Percentiles rank a stretch among this genome's conserved stretches.
Evolutionary conservation across 2,113 vertebrate species (phyloP).

Genomic region (Oreochromis aureus): DNA sequence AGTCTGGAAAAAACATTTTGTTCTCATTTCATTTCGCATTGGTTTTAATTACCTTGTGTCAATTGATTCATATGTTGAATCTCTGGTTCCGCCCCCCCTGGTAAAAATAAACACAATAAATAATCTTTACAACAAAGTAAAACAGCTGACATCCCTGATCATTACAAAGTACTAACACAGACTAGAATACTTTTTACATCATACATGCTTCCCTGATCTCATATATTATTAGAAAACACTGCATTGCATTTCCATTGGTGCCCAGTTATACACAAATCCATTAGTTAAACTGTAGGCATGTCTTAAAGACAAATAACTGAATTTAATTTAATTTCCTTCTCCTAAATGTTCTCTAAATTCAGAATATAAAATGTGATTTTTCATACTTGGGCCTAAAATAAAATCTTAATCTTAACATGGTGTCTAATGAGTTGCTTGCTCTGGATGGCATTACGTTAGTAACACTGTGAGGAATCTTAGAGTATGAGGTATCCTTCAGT

Average conservation of each 20-base stretch:
- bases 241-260: neutral
- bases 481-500: neutral
- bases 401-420: neutral
- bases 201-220: neutral
- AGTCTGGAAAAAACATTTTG: neutral
- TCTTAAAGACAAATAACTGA: neutral
- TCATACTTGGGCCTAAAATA: neutral
- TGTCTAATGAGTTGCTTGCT: too few relatives aligned
- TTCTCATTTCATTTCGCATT: neutral
- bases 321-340: neutral
- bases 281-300: rapidly evolving
- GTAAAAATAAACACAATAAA: neutral
- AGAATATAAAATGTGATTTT: neutral
- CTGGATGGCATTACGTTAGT: too few relatives aligned
- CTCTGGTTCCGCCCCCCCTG: rapidly evolving
- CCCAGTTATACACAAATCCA: neutral
- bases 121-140: neutral
- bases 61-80: neutral
- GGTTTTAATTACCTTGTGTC: rapidly evolving
- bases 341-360: neutral
- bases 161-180: neutral
- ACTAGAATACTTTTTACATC: neutral
- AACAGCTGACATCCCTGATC: neutral
- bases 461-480: neutral
- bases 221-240: neutral